Evolutionary conservation across 2,797 vertebrate species (phyloP).

Genomic region (Lerista edwardsae): DNA sequence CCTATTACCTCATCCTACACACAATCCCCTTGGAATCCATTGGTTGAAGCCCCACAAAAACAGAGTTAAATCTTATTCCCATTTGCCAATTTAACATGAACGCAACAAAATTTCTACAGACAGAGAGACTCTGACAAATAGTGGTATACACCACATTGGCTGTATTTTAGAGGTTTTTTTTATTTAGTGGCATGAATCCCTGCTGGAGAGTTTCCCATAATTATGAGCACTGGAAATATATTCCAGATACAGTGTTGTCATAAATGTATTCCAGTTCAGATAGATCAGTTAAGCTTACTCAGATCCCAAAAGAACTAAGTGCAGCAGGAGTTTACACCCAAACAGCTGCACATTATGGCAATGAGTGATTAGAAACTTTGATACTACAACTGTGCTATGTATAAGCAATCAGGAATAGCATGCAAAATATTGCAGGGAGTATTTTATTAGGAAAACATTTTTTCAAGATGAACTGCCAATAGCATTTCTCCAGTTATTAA

Average conservation of each 20-base stretch:
- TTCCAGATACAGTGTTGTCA: background rate
- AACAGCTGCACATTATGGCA: constrained; percentile 15
- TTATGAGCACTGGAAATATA: background rate
- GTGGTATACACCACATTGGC: background rate
- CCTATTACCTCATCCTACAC: background rate
- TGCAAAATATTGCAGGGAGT: background rate
- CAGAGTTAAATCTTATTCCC: background rate
- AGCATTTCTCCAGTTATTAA: constrained; percentile 14
- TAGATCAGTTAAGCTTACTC: constrained; percentile 18
- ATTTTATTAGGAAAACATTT: background rate
- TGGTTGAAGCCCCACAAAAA: background rate
- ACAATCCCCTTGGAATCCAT: background rate
- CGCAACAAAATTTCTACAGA: background rate
- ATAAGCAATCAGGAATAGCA: background rate
- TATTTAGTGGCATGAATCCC: background rate
- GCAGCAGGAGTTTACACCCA: constrained; percentile 13
- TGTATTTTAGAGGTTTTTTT: background rate
- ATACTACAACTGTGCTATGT: background rate
- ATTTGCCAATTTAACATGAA: background rate
- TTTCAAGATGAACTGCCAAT: background rate
- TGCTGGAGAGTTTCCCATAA: background rate
- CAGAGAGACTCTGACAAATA: background rate
- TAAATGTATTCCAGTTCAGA: constrained; percentile 22
- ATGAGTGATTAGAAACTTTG: background rate
- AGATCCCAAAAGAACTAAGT: constrained; percentile 26